A percentile compares a stretch with the other conserved stretches of the same genome.
phyloP scores from a whole-genome alignment of 2,797 vertebrate genomes.

The Nannoperca australis region DNA sequence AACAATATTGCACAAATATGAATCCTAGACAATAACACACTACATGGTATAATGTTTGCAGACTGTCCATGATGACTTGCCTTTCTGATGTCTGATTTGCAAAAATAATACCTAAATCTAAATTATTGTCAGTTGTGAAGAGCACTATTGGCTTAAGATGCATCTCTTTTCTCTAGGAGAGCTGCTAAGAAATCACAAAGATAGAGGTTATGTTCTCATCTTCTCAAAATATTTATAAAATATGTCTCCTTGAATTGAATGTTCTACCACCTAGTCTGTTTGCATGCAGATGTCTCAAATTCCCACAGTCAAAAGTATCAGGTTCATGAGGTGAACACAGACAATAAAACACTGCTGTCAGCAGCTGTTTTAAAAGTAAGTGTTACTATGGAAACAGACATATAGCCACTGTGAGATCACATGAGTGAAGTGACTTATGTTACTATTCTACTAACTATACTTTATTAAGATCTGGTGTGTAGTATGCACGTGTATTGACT shows the following conservation, averaged over 20 bases:
- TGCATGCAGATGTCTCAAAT: background rate
- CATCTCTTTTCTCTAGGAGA: background rate
- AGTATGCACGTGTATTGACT: background rate
- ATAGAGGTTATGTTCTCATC: constrained; percentile 26
- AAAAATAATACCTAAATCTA: background rate
- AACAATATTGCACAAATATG: background rate
- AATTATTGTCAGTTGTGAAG: background rate
- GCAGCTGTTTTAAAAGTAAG: background rate
- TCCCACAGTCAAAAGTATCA: background rate
- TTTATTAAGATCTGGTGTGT: background rate
- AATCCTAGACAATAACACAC: background rate
- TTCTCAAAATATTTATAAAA: constrained; percentile 33
- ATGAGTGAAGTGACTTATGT: background rate
- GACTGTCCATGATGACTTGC: background rate
- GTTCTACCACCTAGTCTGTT: background rate
- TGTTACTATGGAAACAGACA: background rate
- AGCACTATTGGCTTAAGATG: background rate
- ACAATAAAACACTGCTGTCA: background rate
- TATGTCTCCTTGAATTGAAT: constrained; percentile 29
- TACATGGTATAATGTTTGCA: background rate
- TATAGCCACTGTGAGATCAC: background rate
- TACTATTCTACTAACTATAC: background rate
- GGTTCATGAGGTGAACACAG: constrained; percentile 11
- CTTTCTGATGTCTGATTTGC: background rate
- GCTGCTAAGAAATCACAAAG: constrained; percentile 3